Conservation (phyloP, 2,888 invertebrate species). For the Cryptocephalus primarius region DNA sequence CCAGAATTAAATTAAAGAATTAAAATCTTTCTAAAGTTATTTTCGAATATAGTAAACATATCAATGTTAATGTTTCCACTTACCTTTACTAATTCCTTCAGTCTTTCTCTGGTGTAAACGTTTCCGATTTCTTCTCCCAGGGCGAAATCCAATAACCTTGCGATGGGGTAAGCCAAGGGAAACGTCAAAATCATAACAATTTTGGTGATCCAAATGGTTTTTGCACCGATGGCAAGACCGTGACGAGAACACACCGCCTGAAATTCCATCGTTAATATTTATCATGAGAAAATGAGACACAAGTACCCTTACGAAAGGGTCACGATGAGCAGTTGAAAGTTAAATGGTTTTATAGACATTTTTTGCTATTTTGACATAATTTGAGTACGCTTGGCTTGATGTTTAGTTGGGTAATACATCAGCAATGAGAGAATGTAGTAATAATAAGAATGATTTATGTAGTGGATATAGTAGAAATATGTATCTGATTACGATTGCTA, state of each 20-base stretch:
- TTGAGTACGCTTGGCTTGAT: too few relatives aligned
- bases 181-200: conserved; percentile 90
- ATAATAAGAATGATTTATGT: too few relatives aligned
- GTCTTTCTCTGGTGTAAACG: conserved; percentile 89
- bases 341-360: too few relatives aligned
- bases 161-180: conserved; percentile 86
- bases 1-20: background rate
- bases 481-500: too few relatives aligned
- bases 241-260: conserved; percentile 92
- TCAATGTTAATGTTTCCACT: conserved; percentile 22
- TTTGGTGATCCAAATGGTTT: conserved; percentile 86
- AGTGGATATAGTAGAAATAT: too few relatives aligned
- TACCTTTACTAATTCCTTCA: conserved; percentile 92
- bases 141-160: conserved; percentile 73
- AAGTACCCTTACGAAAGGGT: too few relatives aligned
- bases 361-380: too few relatives aligned
- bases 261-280: conserved; percentile 39
- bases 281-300: too few relatives aligned
- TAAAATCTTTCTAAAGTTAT: background rate
- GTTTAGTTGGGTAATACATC: too few relatives aligned
- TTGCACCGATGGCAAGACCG: conserved; percentile 91
- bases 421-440: too few relatives aligned
- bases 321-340: too few relatives aligned
- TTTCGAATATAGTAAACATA: conserved; percentile 2
- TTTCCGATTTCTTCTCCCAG: conserved; percentile 98